Percentiles rank a stretch among this genome's conserved stretches.
These are phyloP conservation scores for Cordilura impudica DNA, from an alignment of 2,888 invertebrate species.

Conservation along the genomic window DNA sequence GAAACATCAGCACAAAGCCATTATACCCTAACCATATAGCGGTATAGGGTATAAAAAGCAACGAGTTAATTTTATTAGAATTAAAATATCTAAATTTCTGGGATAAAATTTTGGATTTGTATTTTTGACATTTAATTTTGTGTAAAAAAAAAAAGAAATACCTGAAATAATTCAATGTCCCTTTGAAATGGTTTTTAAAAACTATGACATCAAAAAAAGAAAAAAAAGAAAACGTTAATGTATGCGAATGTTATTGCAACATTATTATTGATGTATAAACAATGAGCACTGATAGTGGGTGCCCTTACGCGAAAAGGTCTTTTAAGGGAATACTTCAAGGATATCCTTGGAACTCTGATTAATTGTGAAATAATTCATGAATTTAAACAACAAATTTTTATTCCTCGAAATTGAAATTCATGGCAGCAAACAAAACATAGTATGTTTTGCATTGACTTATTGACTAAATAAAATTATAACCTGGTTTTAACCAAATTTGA, in stretches of 20 bases:
- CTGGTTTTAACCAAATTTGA: slow-evolving; percentile 62
- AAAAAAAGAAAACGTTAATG: slow-evolving; percentile 1
- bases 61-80: no score
- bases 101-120: no score
- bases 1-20: no score
- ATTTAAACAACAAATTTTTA: slow-evolving; percentile 18
- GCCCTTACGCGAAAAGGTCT: slow-evolving; percentile 28
- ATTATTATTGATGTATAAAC: background rate
- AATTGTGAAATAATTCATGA: slow-evolving; percentile 43
- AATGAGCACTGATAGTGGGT: slow-evolving; percentile 27
- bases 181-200: no score
- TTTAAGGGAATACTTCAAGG: slow-evolving; percentile 52
- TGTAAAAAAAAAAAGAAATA: no score
- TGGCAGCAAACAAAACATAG: slow-evolving; percentile 6
- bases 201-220: no score
- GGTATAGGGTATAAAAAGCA: no score
- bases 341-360: slow-evolving; percentile 50
- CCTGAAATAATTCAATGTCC: no score
- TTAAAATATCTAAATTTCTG: no score
- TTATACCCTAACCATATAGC: no score
- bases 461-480: slow-evolving; percentile 42
- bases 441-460: slow-evolving; percentile 11
- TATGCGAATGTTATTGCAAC: background rate
- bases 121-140: no score
- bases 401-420: slow-evolving; percentile 61